Percentiles rank a stretch among this genome's conserved stretches.
These are phyloP conservation scores for Chionomys nivalis DNA, from an alignment of 2,113 vertebrate genomes.

Conservation along the genomic window DNA sequence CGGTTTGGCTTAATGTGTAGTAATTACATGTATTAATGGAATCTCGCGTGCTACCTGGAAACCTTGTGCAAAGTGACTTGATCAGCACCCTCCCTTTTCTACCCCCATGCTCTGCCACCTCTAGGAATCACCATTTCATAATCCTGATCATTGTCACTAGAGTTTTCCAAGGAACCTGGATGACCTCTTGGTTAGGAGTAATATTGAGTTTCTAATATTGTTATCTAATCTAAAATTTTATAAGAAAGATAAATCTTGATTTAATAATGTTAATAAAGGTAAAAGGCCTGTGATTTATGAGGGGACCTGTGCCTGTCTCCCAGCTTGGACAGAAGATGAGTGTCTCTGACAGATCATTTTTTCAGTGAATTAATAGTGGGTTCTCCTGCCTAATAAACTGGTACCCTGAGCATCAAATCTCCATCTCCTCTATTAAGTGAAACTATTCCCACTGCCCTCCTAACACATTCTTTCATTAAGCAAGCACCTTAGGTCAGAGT, in stretches of 20 bases:
- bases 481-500: slow-evolving; percentile 79
- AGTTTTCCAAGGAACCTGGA: background rate
- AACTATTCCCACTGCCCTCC: slow-evolving; percentile 72
- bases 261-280: slow-evolving; percentile 42
- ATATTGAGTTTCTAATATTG: slow-evolving; percentile 19
- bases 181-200: background rate
- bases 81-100: background rate
- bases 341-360: slow-evolving; percentile 59
- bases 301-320: background rate
- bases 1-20: background rate
- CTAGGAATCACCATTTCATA: background rate
- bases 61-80: background rate
- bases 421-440: slow-evolving; percentile 73
- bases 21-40: background rate
- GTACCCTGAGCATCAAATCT: slow-evolving; percentile 70
- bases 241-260: slow-evolving; percentile 52
- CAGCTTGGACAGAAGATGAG: slow-evolving; percentile 9
- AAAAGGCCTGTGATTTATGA: slow-evolving; percentile 32
- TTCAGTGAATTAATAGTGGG: slow-evolving; percentile 67
- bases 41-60: background rate
- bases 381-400: slow-evolving; percentile 77
- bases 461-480: slow-evolving; percentile 75
- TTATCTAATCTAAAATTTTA: slow-evolving; percentile 38
- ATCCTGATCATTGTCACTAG: background rate
- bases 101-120: background rate